Percentiles rank a stretch among this genome's conserved stretches.
These are phyloP conservation scores for Trididemnum clinides DNA, from an alignment of 23 tunicate genomes.

Conservation along the genomic window DNA sequence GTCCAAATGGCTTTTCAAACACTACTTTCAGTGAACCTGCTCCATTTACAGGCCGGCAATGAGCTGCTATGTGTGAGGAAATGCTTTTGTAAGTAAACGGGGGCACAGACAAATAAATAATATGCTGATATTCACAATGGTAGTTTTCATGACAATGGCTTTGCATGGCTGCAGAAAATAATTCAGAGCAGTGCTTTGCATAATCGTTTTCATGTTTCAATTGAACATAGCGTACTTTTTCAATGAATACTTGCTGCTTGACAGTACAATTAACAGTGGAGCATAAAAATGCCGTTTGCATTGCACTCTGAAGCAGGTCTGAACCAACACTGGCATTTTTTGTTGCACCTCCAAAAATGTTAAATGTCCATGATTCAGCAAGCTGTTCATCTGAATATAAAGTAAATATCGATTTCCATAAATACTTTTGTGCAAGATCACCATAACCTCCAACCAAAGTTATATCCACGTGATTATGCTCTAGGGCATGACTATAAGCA, in stretches of 20 bases:
- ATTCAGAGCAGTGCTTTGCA: constrained; percentile 16
- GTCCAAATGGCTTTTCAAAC: constrained; percentile 91
- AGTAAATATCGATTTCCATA: constrained; percentile 68
- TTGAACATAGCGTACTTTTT: constrained; percentile 19
- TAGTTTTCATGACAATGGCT: constrained; percentile 36
- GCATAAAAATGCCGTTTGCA: constrained; percentile 16
- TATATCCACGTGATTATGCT: constrained; percentile 37
- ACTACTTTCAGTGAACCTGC: constrained; percentile 38
- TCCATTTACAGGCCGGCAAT: constrained; percentile 28
- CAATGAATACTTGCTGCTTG: constrained; percentile 2
- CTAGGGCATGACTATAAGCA: background rate
- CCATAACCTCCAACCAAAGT: constrained; percentile 65
- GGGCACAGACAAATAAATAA: constrained; percentile 77
- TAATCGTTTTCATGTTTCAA: constrained; percentile 48
- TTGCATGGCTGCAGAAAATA: background rate
- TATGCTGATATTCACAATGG: constrained; percentile 22
- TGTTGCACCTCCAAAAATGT: constrained; percentile 44
- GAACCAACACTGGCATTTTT: constrained; percentile 16
- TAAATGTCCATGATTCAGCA: background rate
- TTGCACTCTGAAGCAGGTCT: constrained; percentile 8
- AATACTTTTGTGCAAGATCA: constrained; percentile 70
- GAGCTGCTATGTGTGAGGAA: constrained; percentile 11
- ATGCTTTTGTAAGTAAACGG: constrained; percentile 62
- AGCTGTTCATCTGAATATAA: constrained; percentile 2
- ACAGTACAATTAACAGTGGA: constrained; percentile 4